Percentiles rank a stretch among this genome's conserved stretches.
phyloP scores from a whole-genome alignment of 2,888 invertebrate species.

The Cataglyphis cursor region DNA sequence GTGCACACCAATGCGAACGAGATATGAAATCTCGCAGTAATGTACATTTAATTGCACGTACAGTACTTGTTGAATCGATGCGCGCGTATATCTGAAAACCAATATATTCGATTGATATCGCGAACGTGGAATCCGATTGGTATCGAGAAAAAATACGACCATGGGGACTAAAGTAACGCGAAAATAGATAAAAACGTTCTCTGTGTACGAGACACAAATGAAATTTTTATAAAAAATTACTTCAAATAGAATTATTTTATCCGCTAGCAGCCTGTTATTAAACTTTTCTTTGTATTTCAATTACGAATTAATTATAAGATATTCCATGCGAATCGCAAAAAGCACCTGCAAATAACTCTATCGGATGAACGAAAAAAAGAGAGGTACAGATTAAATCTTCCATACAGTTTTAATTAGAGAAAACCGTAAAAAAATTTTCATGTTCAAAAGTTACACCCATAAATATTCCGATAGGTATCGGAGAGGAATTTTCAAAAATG shows the following conservation, averaged over 20 bases:
- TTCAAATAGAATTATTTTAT: neutral
- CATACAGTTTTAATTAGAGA: conserved; percentile 78
- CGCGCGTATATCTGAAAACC: conserved; percentile 47
- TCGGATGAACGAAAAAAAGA: conserved; percentile 6
- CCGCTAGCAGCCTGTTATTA: neutral
- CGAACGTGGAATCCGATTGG: conserved; percentile 42
- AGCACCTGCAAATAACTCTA: neutral
- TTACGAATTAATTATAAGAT: neutral
- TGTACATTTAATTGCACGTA: conserved; percentile 52
- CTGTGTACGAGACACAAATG: neutral
- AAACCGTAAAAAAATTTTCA: conserved; percentile 73
- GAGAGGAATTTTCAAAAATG: neutral
- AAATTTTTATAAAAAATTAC: conserved; percentile 33
- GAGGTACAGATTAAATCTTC: conserved; percentile 61
- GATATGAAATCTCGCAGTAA: conserved; percentile 55
- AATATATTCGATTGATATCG: conserved; percentile 55
- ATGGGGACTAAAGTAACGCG: conserved; percentile 13
- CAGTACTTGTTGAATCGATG: conserved; percentile 54
- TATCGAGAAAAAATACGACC: conserved; percentile 36
- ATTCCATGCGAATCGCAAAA: neutral
- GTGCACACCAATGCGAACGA: conserved; percentile 15
- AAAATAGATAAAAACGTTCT: conserved; percentile 34
- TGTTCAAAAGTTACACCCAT: neutral
- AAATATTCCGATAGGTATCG: conserved; percentile 19
- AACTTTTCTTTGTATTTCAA: neutral